phyloP scores from a whole-genome alignment of 2,797 vertebrate species.

The Hippopotamyrus pictus region DNA sequence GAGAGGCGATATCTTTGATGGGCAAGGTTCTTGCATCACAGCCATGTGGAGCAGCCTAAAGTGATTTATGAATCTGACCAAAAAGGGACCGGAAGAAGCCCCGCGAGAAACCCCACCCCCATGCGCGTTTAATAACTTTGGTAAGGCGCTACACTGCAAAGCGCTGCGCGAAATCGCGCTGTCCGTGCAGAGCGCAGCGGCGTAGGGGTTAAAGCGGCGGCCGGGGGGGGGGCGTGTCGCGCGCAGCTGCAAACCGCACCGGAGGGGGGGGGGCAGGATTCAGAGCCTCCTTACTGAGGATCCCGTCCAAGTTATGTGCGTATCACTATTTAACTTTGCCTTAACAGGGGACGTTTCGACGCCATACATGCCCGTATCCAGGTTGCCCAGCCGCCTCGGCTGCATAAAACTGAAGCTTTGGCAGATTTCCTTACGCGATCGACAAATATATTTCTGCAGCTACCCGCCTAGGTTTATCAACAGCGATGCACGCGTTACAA shows the following conservation, averaged over 20 bases:
- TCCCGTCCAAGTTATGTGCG: background rate
- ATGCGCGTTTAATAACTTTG: background rate
- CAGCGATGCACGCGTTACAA: background rate
- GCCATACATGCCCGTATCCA: background rate
- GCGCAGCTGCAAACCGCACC: background rate
- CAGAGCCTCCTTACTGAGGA: background rate
- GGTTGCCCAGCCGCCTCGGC: background rate
- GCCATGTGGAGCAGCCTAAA: background rate
- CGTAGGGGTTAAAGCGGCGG: conserved; percentile 3
- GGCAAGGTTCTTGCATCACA: background rate
- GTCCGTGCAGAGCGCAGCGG: background rate
- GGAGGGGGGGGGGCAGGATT: background rate
- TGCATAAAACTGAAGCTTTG: background rate
- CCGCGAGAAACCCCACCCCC: background rate
- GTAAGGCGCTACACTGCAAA: background rate
- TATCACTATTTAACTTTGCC: background rate
- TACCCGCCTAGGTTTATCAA: background rate
- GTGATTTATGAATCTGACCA: background rate
- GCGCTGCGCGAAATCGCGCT: background rate
- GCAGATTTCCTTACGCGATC: background rate
- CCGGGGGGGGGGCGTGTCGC: conserved; percentile 23
- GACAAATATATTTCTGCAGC: background rate
- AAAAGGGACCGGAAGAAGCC: background rate
- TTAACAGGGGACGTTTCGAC: background rate
- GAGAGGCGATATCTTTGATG: background rate